Base-by-base conservation (phyloP, 2,888 invertebrate genomes). In the Catotricha subobsoleta region DNA sequence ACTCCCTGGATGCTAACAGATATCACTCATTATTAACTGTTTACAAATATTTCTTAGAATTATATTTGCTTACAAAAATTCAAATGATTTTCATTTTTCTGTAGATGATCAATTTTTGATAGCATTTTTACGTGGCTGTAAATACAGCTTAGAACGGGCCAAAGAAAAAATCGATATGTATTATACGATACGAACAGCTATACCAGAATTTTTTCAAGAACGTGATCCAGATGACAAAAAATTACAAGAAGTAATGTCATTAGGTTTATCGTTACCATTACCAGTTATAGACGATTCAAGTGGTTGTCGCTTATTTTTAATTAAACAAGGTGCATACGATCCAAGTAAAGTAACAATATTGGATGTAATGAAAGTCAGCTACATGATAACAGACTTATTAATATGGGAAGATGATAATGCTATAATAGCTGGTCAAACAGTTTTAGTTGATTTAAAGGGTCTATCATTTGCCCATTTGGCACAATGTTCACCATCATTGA, bases 331-430 rank as follows among this genome's bases (percentile, higher is more conserved):
- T 2, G 51, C 54, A 2, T 65, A 65, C 43, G 55, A 70, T 47
- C 60, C 69, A 1, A 56, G 62, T 1, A 54, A 62, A 47, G 64
- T 59, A 42, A 60, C 59, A 16, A 55, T 71, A 20, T 45, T 58
- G 3, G 68, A 71, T 43, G 49, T 73, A 4, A 58, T 72, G 44
- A 66, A 66, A 48, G 60, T 68, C 2, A 62, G 66, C 2, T 63
- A 66, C 41, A 67, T 74, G 62, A 54, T 72, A 31, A 64, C 67
- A 44, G 75, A 75, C 49, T 33, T 9, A 19, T 50, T 68, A 40
- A 50, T 75, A 48, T 50, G 68, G n/a, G 74, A 74, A 50, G 74
- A 75, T 50, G 76, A 77, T 53, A 65, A 70, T 47, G 66, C 66
- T 25, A 56, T 66, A 30, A 58, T 73, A 6, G 55, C 62, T 43